Percentiles rank a stretch among this genome's conserved stretches.
These are phyloP conservation scores for Hartigia nigra DNA, from an alignment of 2,888 invertebrate species.

Conservation along the genomic window DNA sequence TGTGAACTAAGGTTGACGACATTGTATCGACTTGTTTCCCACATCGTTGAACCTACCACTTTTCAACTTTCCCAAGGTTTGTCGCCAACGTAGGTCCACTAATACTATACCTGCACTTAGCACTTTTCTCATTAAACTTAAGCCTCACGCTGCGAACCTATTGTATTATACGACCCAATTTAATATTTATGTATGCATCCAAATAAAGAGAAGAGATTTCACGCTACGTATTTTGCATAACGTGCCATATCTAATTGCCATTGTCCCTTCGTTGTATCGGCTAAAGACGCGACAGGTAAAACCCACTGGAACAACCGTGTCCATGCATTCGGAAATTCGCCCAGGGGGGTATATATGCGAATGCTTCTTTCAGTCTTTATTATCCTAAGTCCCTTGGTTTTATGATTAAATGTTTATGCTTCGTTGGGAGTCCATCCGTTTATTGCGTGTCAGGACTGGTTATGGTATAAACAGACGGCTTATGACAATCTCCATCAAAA, in stretches of 20 bases:
- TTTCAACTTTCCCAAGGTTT: slow-evolving; percentile 4
- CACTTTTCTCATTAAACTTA: slow-evolving; percentile 13
- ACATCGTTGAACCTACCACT: neutral
- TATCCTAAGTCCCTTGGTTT: neutral
- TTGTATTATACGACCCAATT: slow-evolving; percentile 16
- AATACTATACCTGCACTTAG: slow-evolving; percentile 4
- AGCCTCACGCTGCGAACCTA: slow-evolving; percentile 14
- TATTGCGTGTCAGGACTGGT: neutral
- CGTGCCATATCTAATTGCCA: neutral
- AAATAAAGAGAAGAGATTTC: slow-evolving; percentile 27
- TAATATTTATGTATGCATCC: slow-evolving; percentile 20
- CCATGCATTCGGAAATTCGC: neutral
- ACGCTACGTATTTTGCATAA: slow-evolving; percentile 10
- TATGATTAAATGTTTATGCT: neutral
- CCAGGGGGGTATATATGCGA: neutral
- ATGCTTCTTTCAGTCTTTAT: neutral
- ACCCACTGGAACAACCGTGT: neutral
- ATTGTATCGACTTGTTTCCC: neutral
- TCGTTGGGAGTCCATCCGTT: neutral
- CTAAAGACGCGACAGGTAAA: neutral
- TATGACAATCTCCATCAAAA: neutral
- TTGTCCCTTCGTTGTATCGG: neutral
- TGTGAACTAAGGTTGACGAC: slow-evolving; percentile 19
- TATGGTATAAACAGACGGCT: neutral
- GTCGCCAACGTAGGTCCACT: slow-evolving; percentile 4